phyloP scores from a whole-genome alignment of 2,797 vertebrate species.

The Acrocephalus scirpaceus region DNA sequence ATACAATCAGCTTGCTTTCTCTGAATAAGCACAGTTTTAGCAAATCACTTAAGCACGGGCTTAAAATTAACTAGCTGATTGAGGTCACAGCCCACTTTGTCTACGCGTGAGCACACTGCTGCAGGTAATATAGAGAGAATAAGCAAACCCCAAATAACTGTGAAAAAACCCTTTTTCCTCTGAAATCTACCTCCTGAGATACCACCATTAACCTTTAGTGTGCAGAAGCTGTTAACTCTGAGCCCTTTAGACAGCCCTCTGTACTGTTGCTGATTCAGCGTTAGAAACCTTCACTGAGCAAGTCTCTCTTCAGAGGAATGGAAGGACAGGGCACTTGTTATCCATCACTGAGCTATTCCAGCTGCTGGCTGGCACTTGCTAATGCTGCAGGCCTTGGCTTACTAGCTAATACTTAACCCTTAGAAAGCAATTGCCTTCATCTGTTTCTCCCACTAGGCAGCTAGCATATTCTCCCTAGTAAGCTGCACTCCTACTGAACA shows the following conservation, averaged over 20 bases:
- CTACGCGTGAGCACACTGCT: neutral
- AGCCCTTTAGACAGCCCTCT: neutral
- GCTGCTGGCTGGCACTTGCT: neutral
- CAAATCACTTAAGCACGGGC: slow-evolving; percentile 25
- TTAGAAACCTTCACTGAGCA: neutral
- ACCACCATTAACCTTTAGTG: neutral
- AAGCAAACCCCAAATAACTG: neutral
- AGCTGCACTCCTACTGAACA: neutral
- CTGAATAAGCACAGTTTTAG: slow-evolving; percentile 44
- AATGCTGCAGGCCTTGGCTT: neutral
- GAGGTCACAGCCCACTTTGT: slow-evolving; percentile 58
- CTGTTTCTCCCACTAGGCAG: neutral
- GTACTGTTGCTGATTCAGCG: neutral
- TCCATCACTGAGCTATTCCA: neutral
- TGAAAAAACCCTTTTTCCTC: neutral
- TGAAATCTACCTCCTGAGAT: neutral
- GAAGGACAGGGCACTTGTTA: neutral
- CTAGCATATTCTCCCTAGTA: neutral
- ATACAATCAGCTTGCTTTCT: slow-evolving; percentile 19
- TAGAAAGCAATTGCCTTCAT: neutral
- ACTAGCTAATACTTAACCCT: neutral
- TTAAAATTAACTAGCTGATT: slow-evolving; percentile 62
- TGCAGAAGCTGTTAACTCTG: neutral
- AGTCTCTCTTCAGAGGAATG: neutral
- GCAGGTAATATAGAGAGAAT: slow-evolving; percentile 18